These are phyloP conservation scores for Seira sanloemensis DNA, from an alignment of 2,888 invertebrate genomes.

Conservation along the genomic window DNA sequence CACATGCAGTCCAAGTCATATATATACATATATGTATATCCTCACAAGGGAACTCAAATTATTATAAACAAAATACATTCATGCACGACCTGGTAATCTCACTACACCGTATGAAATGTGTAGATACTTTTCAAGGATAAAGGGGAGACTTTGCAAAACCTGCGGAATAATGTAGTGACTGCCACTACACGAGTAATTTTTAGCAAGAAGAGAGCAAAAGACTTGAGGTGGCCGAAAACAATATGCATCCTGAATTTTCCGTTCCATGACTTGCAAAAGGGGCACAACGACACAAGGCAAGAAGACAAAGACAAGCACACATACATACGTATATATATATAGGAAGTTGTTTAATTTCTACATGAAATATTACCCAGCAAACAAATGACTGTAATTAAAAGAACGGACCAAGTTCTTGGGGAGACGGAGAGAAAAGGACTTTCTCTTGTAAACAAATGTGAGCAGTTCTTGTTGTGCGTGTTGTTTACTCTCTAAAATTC, in stretches of 20 bases:
- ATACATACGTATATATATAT: too few relatives aligned
- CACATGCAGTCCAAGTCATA: not conserved
- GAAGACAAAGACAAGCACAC: too few relatives aligned
- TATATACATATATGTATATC: too few relatives aligned
- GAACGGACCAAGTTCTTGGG: not conserved
- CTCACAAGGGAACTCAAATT: too few relatives aligned
- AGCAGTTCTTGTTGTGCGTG: not conserved
- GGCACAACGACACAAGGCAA: not conserved
- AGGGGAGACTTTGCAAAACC: not conserved
- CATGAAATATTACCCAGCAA: constrained; percentile 38
- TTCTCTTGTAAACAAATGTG: not conserved
- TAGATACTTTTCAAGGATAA: not conserved
- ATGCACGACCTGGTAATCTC: not conserved
- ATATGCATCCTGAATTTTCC: not conserved
- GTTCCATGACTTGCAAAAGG: not conserved
- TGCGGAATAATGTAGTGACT: not conserved
- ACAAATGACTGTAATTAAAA: constrained; percentile 52
- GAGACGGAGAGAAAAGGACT: not conserved
- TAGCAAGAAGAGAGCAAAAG: too few relatives aligned
- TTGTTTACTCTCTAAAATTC: not conserved
- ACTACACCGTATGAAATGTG: not conserved
- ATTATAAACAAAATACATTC: not conserved
- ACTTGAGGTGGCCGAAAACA: not conserved
- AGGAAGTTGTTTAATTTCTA: constrained; percentile 24
- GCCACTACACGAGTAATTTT: not conserved